Base-by-base conservation (phyloP, 2,888 invertebrate genomes). In the Eupithecia vulgata region DNA sequence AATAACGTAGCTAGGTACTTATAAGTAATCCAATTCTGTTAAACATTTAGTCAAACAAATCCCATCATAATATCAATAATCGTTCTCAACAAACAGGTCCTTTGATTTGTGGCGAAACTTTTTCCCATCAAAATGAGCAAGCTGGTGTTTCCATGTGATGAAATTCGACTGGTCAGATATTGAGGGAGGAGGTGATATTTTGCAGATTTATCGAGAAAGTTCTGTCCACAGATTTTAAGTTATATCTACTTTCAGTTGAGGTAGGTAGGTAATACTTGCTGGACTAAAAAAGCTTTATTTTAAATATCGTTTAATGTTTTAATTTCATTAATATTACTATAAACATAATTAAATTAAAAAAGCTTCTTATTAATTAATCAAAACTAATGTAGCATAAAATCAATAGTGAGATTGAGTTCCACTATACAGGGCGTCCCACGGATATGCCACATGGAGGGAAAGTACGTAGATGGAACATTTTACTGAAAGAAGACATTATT, bases 171-270 rank as follows among this genome's bases (percentile, higher is more conserved):
- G 77, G 57, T 65, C 40, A 71, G 72, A 61, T 37, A 68, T 73
- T 30, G 21, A 34, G 64, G 67, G 35, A 48, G 73, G 78, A 65
- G 74, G 80, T 80, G 81, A 81, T 81, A 81, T 81, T 84, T 82
- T 80, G 80, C 80, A 82, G 85, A 81, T 84, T 84, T 84, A 85
- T 83, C 81, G 82, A 83, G 80, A 83, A 84, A 84, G 81, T 84
- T 84, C 70, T 79, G 73, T 76, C 79, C 77, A 62, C 79, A 77
- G 76, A 76, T 79, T 74, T 74, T 68, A 68, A n/a, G 7, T n/a
- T 17, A 17, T 30, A 37, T 7, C 37, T 45, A 45, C 45, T 6
- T 45, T 45, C 5, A 0, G 45, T 45, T 42, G 42, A 5, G 42
- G n/a, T 45, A 17, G 42, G n/a, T 45, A 17, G 6, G 3, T n/a